Percentiles rank a stretch among this genome's conserved stretches.
Evolutionary conservation across 2,113 vertebrate species (phyloP).

Genomic region (Mungos mungo): DNA sequence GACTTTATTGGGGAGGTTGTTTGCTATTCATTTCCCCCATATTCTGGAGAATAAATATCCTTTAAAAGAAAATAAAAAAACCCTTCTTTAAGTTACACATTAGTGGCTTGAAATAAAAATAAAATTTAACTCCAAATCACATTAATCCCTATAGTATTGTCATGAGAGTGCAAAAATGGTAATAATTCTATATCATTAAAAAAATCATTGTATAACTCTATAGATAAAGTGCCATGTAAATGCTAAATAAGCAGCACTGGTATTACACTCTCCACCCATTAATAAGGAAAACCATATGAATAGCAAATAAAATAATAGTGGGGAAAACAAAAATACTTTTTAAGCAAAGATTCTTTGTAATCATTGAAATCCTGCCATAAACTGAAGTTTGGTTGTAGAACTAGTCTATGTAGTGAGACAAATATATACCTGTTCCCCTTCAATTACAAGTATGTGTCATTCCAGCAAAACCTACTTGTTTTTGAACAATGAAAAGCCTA

Average conservation of each 20-base stretch:
- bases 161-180: constrained; percentile 19
- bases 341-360: constrained; percentile 54
- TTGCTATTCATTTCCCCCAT: constrained; percentile 36
- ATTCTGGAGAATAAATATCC: not conserved
- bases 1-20: not conserved
- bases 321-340: constrained; percentile 41
- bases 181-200: constrained; percentile 70
- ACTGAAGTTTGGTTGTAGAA: constrained; percentile 7
- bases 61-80: constrained; percentile 49
- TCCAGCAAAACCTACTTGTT: not conserved
- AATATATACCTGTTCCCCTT: not conserved
- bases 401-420: not conserved
- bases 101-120: constrained; percentile 48
- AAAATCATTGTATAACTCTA: constrained; percentile 55
- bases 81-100: constrained; percentile 36
- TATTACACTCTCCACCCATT: constrained; percentile 57
- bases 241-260: constrained; percentile 30
- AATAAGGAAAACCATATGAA: constrained; percentile 57
- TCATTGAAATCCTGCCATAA: constrained; percentile 31
- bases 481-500: not conserved
- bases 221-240: constrained; percentile 39
- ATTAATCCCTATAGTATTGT: constrained; percentile 55
- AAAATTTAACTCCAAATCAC: constrained; percentile 58
- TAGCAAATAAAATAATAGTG: constrained; percentile 38
- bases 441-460: not conserved